Percentiles rank a stretch among this genome's conserved stretches.
Conservation (phyloP, 2,888 invertebrate species). For the Molorchus minor region DNA sequence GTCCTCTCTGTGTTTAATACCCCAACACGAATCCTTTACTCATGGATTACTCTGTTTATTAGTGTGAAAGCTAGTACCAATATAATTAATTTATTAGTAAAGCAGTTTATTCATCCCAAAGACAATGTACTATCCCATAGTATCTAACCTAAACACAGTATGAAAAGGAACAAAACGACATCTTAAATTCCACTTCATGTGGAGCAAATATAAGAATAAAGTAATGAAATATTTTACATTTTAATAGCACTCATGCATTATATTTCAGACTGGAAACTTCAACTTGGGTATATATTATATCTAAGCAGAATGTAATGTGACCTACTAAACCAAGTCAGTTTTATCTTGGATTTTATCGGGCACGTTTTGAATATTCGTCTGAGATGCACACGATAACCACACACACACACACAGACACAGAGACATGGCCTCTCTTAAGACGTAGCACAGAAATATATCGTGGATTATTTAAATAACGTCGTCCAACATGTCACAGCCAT, state of each 20-base stretch:
- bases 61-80: no score
- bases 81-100: no score
- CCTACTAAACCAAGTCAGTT: constrained; percentile 6
- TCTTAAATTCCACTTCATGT: no score
- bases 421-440: constrained; percentile 2
- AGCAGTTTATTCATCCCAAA: no score
- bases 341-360: constrained; percentile 13
- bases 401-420: no score
- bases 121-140: no score
- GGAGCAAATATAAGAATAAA: no score
- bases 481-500: constrained; percentile 1
- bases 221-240: no score
- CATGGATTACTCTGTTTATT: not conserved
- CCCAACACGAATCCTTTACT: not conserved
- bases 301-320: constrained; percentile 7
- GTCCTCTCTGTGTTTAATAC: not conserved
- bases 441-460: not conserved
- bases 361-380: constrained; percentile 10
- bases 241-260: not conserved
- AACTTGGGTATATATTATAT: not conserved
- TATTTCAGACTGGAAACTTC: constrained; percentile 6
- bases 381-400: constrained; percentile 8
- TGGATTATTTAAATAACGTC: constrained; percentile 18
- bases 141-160: no score
- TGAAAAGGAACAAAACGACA: no score